Evolutionary conservation across 1,140 invertebrate species (phyloP).

Genomic region (Pseudomyrmex cubaensis): DNA sequence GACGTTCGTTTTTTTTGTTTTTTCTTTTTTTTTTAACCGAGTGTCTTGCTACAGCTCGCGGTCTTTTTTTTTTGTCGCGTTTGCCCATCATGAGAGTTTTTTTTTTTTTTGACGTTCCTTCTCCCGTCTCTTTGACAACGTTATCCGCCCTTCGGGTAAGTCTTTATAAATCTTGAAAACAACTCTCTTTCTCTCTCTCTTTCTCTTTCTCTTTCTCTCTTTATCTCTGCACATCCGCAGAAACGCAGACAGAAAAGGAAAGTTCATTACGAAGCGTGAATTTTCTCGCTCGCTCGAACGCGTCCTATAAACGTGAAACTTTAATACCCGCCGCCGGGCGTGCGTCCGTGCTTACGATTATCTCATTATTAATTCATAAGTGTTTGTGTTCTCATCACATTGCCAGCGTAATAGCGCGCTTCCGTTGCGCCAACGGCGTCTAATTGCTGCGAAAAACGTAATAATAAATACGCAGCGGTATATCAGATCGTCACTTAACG

Average conservation of each 20-base stretch:
- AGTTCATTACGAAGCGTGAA: slow-evolving; percentile 32
- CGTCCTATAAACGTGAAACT: slow-evolving; percentile 8
- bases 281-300: neutral
- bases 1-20: neutral
- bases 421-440: slow-evolving; percentile 32
- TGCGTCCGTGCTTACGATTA: slow-evolving; percentile 25
- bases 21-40: slow-evolving; percentile 54
- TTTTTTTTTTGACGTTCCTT: slow-evolving; percentile 17
- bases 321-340: neutral
- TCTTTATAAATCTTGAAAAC: slow-evolving; percentile 43
- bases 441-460: slow-evolving; percentile 62
- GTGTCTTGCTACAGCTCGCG: slow-evolving; percentile 43
- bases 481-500: slow-evolving; percentile 50
- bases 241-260: neutral
- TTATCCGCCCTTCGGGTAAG: slow-evolving; percentile 42
- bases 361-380: slow-evolving; percentile 63
- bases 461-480: slow-evolving; percentile 61
- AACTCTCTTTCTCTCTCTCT: no score
- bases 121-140: slow-evolving; percentile 61
- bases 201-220: no score
- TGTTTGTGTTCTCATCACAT: slow-evolving; percentile 61
- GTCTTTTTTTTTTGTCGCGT: slow-evolving; percentile 54
- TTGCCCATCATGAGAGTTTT: slow-evolving; percentile 40
- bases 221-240: neutral
- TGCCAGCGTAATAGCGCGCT: slow-evolving; percentile 54